These are phyloP conservation scores for Drosophila pallidifrons DNA, from an alignment of 1,140 invertebrate species.

Conservation along the genomic window DNA sequence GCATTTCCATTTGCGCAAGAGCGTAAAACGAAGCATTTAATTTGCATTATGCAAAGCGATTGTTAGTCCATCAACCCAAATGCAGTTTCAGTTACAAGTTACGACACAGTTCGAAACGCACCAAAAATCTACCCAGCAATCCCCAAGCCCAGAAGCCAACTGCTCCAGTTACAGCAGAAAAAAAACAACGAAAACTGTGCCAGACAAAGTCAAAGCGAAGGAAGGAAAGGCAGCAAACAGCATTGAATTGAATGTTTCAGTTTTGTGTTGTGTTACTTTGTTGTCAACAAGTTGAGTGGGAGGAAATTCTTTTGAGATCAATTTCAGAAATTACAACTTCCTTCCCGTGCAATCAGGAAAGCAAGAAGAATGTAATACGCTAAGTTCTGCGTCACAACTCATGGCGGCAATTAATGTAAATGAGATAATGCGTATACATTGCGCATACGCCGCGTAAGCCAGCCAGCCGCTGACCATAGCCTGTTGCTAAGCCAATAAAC, in stretches of 20 bases:
- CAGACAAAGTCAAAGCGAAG: slow-evolving; percentile 4
- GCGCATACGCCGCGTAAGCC: slow-evolving; percentile 36
- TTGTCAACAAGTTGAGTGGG: slow-evolving; percentile 5
- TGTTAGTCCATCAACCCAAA: slow-evolving; percentile 27
- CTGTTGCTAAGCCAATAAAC: slow-evolving; percentile 13
- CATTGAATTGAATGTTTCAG: slow-evolving; percentile 7
- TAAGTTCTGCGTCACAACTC: slow-evolving; percentile 10
- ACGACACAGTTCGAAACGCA: neutral
- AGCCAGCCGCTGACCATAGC: neutral
- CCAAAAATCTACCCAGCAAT: slow-evolving; percentile 3
- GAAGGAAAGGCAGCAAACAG: neutral
- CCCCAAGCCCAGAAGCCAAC: slow-evolving; percentile 17
- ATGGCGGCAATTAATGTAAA: slow-evolving; percentile 50
- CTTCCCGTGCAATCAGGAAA: neutral
- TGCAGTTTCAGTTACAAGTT: slow-evolving; percentile 12
- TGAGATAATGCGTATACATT: slow-evolving; percentile 39
- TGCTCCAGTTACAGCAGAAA: neutral
- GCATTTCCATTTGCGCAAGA: neutral
- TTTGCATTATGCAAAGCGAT: slow-evolving; percentile 50
- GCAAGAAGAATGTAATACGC: neutral
- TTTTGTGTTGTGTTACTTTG: slow-evolving; percentile 1
- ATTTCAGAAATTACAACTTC: slow-evolving; percentile 30
- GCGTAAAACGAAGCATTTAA: slow-evolving; percentile 32
- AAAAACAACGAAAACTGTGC: neutral
- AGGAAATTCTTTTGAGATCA: slow-evolving; percentile 4